A percentile compares a stretch with the other conserved stretches of the same genome.
Conservation (phyloP, 2,888 invertebrate genomes). For the Autographa pulchrina region DNA sequence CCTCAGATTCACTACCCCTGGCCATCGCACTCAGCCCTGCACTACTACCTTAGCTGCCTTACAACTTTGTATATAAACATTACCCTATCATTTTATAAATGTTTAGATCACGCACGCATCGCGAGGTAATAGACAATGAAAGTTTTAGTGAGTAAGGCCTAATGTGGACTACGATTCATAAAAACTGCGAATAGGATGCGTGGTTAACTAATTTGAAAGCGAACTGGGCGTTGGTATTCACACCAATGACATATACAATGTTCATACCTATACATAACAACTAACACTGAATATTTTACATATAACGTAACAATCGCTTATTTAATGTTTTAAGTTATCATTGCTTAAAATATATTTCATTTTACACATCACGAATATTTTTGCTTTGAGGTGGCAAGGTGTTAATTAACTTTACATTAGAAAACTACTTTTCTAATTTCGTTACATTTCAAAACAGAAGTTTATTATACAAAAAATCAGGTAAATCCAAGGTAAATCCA, state of each 20-base stretch:
- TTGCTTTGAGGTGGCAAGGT: too few relatives aligned
- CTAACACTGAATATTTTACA: too few relatives aligned
- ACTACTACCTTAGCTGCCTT: constrained; percentile 64
- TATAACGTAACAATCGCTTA: too few relatives aligned
- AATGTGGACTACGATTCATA: constrained; percentile 7
- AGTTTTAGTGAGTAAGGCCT: constrained; percentile 26
- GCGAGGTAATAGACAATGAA: constrained; percentile 27
- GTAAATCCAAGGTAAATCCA: background rate
- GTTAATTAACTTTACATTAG: too few relatives aligned
- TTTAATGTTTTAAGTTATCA: too few relatives aligned
- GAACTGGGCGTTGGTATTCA: background rate
- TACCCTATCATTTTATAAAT: constrained; percentile 45
- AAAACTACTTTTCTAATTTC: too few relatives aligned
- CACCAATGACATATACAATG: background rate
- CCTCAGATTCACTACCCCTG: constrained; percentile 81
- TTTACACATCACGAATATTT: too few relatives aligned
- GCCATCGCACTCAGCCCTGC: constrained; percentile 67
- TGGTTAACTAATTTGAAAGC: background rate
- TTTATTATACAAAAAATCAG: too few relatives aligned
- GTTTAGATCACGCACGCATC: constrained; percentile 42
- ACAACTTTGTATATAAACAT: constrained; percentile 78
- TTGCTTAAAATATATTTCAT: too few relatives aligned
- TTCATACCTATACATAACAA: too few relatives aligned
- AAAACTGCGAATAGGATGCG: constrained; percentile 6
- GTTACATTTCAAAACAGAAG: too few relatives aligned